Evolutionary conservation across 2,888 invertebrate genomes (phyloP), one percentile per base, ranked within the genome.

Genomic region (Odontomyia ornata): DNA sequence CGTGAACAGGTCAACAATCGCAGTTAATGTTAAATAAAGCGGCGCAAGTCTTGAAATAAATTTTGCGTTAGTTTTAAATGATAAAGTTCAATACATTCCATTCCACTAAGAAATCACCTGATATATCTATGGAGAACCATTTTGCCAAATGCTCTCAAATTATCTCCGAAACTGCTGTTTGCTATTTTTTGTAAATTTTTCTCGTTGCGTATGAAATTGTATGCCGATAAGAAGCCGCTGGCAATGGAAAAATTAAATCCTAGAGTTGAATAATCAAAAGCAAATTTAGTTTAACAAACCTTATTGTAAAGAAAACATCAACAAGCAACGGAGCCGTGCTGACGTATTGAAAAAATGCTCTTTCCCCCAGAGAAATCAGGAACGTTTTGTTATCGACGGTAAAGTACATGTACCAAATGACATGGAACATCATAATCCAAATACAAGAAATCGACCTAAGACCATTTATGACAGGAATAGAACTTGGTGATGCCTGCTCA

Each of bases 381-480:
- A 85, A 84, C 0, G 85, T 83, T 79, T 85, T 85, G 78, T 87
- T 87, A 79, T 85, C 84, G 0, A 86, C 84, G 0, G 86, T 85
- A 11, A 85, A 87, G 80, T 86, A 86, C 84, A 85, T 86, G 80
- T 84, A 87, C 87, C 87, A 87, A 30, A 84, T 81, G 23, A 87
- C 84, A 79, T 87, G 87, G 77, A 87, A 87, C 1, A 84, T 80
- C 81, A 87, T 83, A 25, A 87, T 86, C 85, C 86, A 86, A 25
- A 87, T 81, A 77, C 86, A 85, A n/a, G 84, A 85, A 0, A 87
- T 82, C 0, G 86, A 86, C 47, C 87, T 82, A 52, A 87, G 77
- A 0, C 87, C 87, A 80, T 87, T 85, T 79, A 87, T 85, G 0
- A 86, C 81, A 1, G 86, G 86, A 56, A 87, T 86, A 62, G 85